phyloP scores from a whole-genome alignment of 2,888 invertebrate genomes.

The Meliscaeva auricollis region DNA sequence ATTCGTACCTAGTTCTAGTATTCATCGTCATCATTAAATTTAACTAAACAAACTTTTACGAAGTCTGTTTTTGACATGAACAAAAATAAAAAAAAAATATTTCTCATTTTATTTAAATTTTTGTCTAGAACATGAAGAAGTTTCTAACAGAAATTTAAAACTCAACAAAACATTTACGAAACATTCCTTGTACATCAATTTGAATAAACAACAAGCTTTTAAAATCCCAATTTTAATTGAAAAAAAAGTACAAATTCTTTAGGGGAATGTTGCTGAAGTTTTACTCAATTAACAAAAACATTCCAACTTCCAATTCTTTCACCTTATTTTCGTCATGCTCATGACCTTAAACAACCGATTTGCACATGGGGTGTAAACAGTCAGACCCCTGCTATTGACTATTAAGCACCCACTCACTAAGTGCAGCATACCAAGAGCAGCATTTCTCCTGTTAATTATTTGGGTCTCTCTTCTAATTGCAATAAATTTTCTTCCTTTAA shows the following conservation, averaged over 20 bases:
- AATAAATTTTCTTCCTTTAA: conserved; percentile 62
- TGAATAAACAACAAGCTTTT: conserved; percentile 9
- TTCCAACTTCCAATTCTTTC: conserved; percentile 11
- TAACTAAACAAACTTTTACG: not conserved
- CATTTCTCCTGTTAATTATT: conserved; percentile 56
- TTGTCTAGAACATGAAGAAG: not conserved
- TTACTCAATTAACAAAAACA: conserved; percentile 53
- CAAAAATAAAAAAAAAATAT: no score
- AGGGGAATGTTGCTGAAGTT: not conserved
- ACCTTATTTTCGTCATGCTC: conserved; percentile 36
- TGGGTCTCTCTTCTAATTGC: conserved; percentile 55
- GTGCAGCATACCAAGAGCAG: conserved; percentile 40
- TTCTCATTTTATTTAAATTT: not conserved
- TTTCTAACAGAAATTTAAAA: not conserved
- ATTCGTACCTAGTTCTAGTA: not conserved
- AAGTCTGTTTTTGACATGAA: not conserved
- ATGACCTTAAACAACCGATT: conserved; percentile 26
- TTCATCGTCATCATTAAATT: not conserved
- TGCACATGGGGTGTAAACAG: conserved; percentile 25
- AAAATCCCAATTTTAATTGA: conserved; percentile 13
- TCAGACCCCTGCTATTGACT: not conserved
- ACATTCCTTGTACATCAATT: conserved; percentile 14
- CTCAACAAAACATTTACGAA: not conserved
- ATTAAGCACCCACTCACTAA: conserved; percentile 45
- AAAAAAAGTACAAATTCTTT: conserved; percentile 14